Evolutionary conservation across 2,888 invertebrate genomes (phyloP).

Genomic region (Augochlorella aurata): DNA sequence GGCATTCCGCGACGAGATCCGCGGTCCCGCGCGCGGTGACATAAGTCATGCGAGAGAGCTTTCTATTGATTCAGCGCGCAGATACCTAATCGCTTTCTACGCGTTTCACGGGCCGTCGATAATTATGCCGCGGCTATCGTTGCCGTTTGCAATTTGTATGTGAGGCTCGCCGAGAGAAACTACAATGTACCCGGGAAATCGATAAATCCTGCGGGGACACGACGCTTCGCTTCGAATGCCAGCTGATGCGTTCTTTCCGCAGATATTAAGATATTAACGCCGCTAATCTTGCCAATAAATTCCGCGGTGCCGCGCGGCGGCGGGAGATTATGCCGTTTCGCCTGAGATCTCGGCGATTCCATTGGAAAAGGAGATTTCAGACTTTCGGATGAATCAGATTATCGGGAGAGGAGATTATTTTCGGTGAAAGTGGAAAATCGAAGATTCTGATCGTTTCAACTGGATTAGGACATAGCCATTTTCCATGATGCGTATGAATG

Average conservation of each 20-base stretch:
- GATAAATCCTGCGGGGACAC: slow-evolving; percentile 42
- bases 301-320: not conserved
- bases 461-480: too few species aligned
- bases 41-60: slow-evolving; percentile 56
- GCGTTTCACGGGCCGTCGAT: slow-evolving; percentile 64
- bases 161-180: slow-evolving; percentile 48
- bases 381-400: too few species aligned
- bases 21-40: slow-evolving; percentile 34
- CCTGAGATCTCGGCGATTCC: not conserved
- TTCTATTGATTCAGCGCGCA: slow-evolving; percentile 67
- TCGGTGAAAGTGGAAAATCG: too few species aligned
- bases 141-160: slow-evolving; percentile 53
- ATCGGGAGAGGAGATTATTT: too few species aligned
- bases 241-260: slow-evolving; percentile 1
- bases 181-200: slow-evolving; percentile 41
- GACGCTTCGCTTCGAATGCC: slow-evolving; percentile 26
- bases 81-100: slow-evolving; percentile 68
- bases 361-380: not conserved
- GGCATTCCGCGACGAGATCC: slow-evolving; percentile 19
- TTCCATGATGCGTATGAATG: too few species aligned
- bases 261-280: slow-evolving; percentile 39
- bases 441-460: too few species aligned
- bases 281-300: slow-evolving; percentile 30
- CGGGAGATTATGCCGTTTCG: not conserved
- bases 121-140: slow-evolving; percentile 55